Base-by-base conservation (phyloP, 2,113 vertebrate species). In the Turdus rufiventris region DNA sequence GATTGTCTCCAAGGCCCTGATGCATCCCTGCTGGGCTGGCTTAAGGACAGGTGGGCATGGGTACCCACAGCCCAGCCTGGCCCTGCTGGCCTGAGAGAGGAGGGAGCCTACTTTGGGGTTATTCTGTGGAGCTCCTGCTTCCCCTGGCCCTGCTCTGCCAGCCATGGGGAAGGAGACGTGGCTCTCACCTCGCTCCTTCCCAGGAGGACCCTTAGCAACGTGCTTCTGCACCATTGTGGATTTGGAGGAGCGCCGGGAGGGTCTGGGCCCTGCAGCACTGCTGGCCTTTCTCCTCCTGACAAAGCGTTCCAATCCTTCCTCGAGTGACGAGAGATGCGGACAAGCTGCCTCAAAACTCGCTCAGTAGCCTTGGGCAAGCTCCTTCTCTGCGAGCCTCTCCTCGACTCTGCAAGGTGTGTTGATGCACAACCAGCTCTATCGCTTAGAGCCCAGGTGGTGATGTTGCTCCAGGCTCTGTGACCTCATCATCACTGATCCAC, bases 361-460 rank as follows among this genome's bases (percentile, higher is more conserved):
- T 50, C 33, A 7, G 57, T 20, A 45, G 57, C 33, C 57, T 20
- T 25, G 38, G 38, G 33, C 6, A 4, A 43, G 13, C 66, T 71
- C 16, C 25, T 43, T 26, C 38, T 16, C 36, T 0, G 13, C 0
- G 5, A 31, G 15, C 31, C 4, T 17, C 26, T 61, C 53, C 11
- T 42, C 2, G 1, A 8, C 57, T 82, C 45, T 53, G 47, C 3
- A 2, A 8, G 26, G 10, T 53, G 9, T 45, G 67, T 45, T 45
- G 67, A 1, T 28, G 18, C 4, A 2, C 18, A 51, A 1, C 47
- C 33, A 3, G 4, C 12, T 31, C 3, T 20, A 5, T 1, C 4
- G 8, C 36, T 9, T 8, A 5, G 33, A 20, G 38, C 10, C 13
- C 5, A 38, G 57, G 38, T 5, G 47, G 0, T 53, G 56, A 17